Evolutionary conservation across 2,113 vertebrate species (phyloP).

Genomic region (Empidonax traillii): DNA sequence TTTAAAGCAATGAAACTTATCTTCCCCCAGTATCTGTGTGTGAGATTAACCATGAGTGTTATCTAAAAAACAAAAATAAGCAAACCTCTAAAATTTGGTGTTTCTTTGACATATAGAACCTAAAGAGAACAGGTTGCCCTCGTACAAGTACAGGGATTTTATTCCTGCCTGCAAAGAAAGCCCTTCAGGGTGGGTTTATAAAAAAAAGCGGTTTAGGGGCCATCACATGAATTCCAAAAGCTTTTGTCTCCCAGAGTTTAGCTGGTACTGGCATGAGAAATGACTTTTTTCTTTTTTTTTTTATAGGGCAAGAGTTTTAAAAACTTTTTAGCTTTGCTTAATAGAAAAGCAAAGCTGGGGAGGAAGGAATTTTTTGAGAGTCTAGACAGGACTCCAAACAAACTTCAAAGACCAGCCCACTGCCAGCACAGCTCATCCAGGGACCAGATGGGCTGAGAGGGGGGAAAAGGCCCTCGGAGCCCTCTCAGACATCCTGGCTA

Average conservation of each 20-base stretch:
- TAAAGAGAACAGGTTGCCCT: not conserved
- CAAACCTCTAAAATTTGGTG: not conserved
- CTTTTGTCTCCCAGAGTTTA: not conserved
- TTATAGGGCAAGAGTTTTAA: not conserved
- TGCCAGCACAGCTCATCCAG: not conserved
- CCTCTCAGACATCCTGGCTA: conserved; percentile 38
- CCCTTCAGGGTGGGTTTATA: not conserved
- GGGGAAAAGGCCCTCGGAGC: not conserved
- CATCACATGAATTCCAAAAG: not conserved
- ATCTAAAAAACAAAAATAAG: not conserved
- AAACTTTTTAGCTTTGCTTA: not conserved
- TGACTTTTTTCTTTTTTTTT: not conserved
- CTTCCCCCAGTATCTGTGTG: not conserved
- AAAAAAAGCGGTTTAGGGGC: not conserved
- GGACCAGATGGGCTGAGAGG: conserved; percentile 3
- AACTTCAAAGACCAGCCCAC: conserved; percentile 34
- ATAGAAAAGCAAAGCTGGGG: not conserved
- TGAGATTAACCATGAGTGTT: not conserved
- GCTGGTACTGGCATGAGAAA: not conserved
- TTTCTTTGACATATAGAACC: not conserved
- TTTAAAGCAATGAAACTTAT: not conserved
- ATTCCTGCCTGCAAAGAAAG: not conserved
- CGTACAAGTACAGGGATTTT: not conserved
- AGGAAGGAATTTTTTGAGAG: conserved; percentile 4
- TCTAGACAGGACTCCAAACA: conserved; percentile 55